These are phyloP conservation scores for Anableps anableps DNA, from an alignment of 2,797 vertebrate genomes.

Conservation along the genomic window DNA sequence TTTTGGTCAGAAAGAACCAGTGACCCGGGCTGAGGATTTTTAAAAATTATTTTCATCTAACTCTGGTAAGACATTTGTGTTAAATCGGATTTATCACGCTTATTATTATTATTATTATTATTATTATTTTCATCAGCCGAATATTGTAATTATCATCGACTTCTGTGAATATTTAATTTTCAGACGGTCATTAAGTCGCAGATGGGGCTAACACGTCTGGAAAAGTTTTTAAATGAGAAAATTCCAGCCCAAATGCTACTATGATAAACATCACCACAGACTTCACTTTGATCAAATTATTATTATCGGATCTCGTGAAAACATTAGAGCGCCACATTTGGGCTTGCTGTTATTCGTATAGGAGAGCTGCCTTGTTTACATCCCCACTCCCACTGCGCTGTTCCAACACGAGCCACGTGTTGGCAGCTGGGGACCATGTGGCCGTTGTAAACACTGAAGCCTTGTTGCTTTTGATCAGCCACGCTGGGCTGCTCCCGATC, in stretches of 20 bases:
- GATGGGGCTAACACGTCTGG: neutral
- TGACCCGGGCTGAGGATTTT: neutral
- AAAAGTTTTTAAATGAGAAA: too few species aligned
- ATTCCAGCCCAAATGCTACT: conserved; percentile 33
- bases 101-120: neutral
- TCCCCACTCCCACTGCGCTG: conserved; percentile 16
- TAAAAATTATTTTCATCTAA: neutral
- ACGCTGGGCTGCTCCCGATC: neutral
- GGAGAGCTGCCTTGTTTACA: conserved; percentile 60
- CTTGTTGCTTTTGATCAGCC: neutral
- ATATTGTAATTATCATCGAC: neutral
- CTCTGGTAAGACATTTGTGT: conserved; percentile 46
- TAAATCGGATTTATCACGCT: neutral
- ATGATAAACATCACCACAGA: neutral
- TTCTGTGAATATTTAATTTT: neutral
- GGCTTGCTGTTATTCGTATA: neutral
- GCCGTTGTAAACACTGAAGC: conserved; percentile 70
- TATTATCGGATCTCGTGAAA: neutral
- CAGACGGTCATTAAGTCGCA: neutral
- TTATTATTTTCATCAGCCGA: neutral
- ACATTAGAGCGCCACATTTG: neutral
- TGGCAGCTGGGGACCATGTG: conserved; percentile 63
- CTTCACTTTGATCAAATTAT: neutral
- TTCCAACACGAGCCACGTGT: conserved; percentile 65
- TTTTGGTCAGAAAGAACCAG: neutral